These are phyloP conservation scores for Phortica variegata DNA, from an alignment of 1,140 invertebrate genomes.

Conservation along the genomic window DNA sequence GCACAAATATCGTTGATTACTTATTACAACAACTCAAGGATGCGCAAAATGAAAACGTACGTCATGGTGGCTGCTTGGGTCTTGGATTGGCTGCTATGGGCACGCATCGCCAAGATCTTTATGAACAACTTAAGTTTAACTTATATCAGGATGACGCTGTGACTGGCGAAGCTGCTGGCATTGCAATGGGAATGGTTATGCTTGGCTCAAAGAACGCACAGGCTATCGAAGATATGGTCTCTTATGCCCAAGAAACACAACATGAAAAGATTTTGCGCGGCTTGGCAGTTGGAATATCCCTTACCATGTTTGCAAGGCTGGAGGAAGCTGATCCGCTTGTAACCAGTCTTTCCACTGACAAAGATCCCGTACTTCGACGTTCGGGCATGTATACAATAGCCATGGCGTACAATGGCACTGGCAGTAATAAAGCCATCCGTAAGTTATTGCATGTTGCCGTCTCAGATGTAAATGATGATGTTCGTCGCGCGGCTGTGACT, in stretches of 20 bases:
- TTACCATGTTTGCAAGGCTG: conserved; percentile 94
- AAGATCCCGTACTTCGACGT: conserved; percentile 82
- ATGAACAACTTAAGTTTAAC: conserved; percentile 95
- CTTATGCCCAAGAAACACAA: conserved; percentile 66
- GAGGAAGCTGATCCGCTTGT: conserved; percentile 97
- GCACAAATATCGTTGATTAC: conserved; percentile 95
- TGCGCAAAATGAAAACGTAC: conserved; percentile 86
- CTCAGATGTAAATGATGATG: conserved; percentile 98
- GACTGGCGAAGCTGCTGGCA: conserved; percentile 94
- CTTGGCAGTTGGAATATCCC: conserved; percentile 90
- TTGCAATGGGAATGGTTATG: conserved; percentile 96
- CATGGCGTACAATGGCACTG: conserved; percentile 98
- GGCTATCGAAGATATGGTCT: conserved; percentile 94
- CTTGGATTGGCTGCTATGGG: conserved; percentile 97
- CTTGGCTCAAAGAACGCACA: conserved; percentile 86
- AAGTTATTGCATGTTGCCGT: conserved; percentile 94
- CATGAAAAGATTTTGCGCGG: conserved; percentile 98
- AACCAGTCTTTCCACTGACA: conserved; percentile 79
- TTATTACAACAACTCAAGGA: conserved; percentile 92
- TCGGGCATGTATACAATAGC: conserved; percentile 97
- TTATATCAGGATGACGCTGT: conserved; percentile 99
- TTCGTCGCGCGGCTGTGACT: conserved; percentile 94
- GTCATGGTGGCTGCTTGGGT: conserved; percentile 96
- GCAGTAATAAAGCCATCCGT: conserved; percentile 94
- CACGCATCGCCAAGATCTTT: conserved; percentile 89